Evolutionary conservation across 2,797 vertebrate species (phyloP), one percentile per base, ranked within the genome.

Genomic region (Malurus leucopterus): DNA sequence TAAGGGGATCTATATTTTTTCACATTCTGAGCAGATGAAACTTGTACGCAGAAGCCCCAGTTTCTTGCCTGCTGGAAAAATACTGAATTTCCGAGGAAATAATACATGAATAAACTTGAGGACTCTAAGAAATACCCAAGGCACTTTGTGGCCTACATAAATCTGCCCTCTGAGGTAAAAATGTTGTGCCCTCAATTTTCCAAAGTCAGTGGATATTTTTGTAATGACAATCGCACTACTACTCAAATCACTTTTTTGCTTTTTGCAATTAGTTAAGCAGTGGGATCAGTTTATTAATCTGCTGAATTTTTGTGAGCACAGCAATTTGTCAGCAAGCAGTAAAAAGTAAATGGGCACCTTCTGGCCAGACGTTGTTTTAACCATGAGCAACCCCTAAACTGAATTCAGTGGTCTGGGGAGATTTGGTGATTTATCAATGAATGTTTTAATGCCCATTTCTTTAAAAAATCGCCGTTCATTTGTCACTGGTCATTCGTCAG

Each of bases 141-240:
- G 94, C 93, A 58, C 38, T 92, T 88, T 62, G 89, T 90, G 95
- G 89, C 95, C 94, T 94, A 95, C 70, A 94, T 95, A 94, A 91
- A 87, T 32, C 67, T 92, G 85, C 87, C 90, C 87, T 87, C 64
- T 2, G 15, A 91, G 81, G 88, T 73, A 94, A 88, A 82, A 89
- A 79, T 76, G 44, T 88, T 87, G 88, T 73, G 65, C 69, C 76
- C 83, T 88, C 83, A 44, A 86, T 93, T 94, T 93, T 86, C 75
- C 34, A 41, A 69, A 85, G 80, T 63, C 71, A 44, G 88, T 53
- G 88, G 73, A 41, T 91, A 87, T 92, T 91, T 92, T 73, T 74
- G 55, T 80, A 90, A 94, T 88, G 92, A 72, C 90, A 63, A 70
- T 71, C 1, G 3, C 44, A 34, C 54, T 76, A 44, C 65, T 58